A percentile compares a stretch with the other conserved stretches of the same genome.
Conservation (phyloP, 2,888 invertebrate species). For the Zaprionus lineosus region DNA sequence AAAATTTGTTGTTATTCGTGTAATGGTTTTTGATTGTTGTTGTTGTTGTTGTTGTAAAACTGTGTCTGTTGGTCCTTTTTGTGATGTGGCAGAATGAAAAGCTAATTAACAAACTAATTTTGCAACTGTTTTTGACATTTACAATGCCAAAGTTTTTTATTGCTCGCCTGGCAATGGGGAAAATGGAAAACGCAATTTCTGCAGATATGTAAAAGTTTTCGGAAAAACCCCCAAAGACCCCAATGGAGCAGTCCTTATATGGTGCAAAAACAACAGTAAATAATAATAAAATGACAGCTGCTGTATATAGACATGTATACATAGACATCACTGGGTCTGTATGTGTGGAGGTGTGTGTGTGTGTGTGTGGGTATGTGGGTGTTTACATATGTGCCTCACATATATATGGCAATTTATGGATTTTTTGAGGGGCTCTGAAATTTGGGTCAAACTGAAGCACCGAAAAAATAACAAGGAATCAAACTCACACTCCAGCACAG, state of each 20-base stretch:
- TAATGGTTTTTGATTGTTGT: too few relatives aligned
- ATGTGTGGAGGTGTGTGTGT: too few relatives aligned
- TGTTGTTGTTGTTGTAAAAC: background rate
- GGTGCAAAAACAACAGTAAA: too few relatives aligned
- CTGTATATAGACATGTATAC: background rate
- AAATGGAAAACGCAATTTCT: slow-evolving; percentile 25
- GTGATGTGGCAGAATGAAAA: slow-evolving; percentile 65
- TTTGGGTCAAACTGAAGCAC: slow-evolving; percentile 55
- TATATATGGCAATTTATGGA: slow-evolving; percentile 35
- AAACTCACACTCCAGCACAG: slow-evolving; percentile 6
- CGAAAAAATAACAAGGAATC: slow-evolving; percentile 10
- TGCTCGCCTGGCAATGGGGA: slow-evolving; percentile 28
- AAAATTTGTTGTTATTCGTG: too few relatives aligned
- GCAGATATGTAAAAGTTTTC: too few relatives aligned
- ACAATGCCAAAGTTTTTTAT: slow-evolving; percentile 59
- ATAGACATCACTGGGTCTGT: too few relatives aligned
- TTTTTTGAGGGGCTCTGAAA: slow-evolving; percentile 28
- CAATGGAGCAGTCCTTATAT: too few relatives aligned
- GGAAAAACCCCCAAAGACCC: too few relatives aligned
- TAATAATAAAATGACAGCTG: too few relatives aligned
- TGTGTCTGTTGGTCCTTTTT: slow-evolving; percentile 52
- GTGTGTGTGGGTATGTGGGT: background rate
- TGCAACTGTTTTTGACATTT: slow-evolving; percentile 71
- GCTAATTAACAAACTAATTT: slow-evolving; percentile 78
- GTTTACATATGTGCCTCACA: slow-evolving; percentile 3